Evolutionary conservation across 2,113 vertebrate species (phyloP), one percentile per base, ranked within the genome.

Genomic region (Pseudois nayaur): DNA sequence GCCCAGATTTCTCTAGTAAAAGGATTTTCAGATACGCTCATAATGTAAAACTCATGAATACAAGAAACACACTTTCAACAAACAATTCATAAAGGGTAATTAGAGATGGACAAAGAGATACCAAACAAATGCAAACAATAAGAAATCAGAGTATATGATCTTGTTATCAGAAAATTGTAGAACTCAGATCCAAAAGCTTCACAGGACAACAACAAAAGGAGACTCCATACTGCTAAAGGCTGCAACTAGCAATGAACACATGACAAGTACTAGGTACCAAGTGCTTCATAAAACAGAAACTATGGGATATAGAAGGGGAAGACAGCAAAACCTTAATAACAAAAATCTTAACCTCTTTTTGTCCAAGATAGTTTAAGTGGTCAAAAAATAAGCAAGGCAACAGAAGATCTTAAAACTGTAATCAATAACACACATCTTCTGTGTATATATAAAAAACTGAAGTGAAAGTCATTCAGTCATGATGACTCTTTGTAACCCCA

Each of bases 341-440:
- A 76, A 89, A 89, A 52, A 16, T 33, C 52, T 67, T 55, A 97
- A 91, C 48, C 33, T 78, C 19, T 78, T 87, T 64, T 62, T 43
- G 71, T 52, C 40, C 3, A 89, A 89, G 54, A 74, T 6, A 50
- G 85, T 84, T 85, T 29, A 79, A 83, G 27, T 45, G 64, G 11
- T 85, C 57, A 86, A 64, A 96, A 97, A 89, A 76, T n/a, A 96
- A 89, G 64, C 55, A 87, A 71, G 64, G n/a, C n/a, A 71, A 71
- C 11, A 71, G n/a, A 67, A 67, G 64, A 71, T 36, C 64, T 71
- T 71, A 71, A 71, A 64, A 71, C 36, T 11, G 19, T 71, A 71
- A 11, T 10, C 64, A 36, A 11, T 36, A 71, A 71, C 64, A 71
- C n/a, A 71, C 17, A 36, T 36, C n/a, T 36, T 71, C 21, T 21